A percentile compares a stretch with the other conserved stretches of the same genome.
These are phyloP conservation scores for Psittacula echo DNA, from an alignment of 2,797 vertebrate species.

Conservation along the genomic window DNA sequence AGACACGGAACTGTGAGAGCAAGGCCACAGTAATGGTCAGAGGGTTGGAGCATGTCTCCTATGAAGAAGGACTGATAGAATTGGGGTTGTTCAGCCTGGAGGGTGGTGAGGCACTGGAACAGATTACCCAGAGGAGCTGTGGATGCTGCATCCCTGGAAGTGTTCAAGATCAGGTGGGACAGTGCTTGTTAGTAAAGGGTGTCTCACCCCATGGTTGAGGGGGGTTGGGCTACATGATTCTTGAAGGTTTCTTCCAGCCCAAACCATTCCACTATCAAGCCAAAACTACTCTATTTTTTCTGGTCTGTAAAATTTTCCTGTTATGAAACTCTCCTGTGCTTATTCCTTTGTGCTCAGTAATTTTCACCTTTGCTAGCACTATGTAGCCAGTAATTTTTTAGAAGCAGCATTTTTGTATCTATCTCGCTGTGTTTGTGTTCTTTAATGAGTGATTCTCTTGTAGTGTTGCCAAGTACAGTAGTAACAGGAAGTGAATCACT, in stretches of 20 bases:
- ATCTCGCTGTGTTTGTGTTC: neutral
- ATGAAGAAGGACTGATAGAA: neutral
- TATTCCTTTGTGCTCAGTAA: neutral
- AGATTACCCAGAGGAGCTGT: neutral
- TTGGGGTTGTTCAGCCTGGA: fast-evolving
- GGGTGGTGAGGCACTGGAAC: neutral
- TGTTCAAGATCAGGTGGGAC: neutral
- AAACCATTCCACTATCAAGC: neutral
- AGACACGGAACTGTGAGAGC: neutral
- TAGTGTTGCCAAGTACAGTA: neutral
- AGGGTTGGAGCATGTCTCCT: neutral
- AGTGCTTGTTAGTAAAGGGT: neutral
- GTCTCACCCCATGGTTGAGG: fast-evolving
- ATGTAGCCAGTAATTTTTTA: neutral
- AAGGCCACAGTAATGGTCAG: neutral
- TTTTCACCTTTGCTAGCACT: neutral
- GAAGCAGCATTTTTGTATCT: fast-evolving
- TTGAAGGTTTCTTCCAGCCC: neutral
- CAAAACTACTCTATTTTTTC: neutral
- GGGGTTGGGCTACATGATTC: neutral
- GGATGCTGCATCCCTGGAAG: fast-evolving
- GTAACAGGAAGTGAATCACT: neutral
- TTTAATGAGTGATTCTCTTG: neutral
- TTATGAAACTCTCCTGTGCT: neutral
- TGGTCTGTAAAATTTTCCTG: neutral